Percentiles rank a stretch among this genome's conserved stretches.
phyloP scores from a whole-genome alignment of 2,113 vertebrate species.

The Camelus bactrianus region DNA sequence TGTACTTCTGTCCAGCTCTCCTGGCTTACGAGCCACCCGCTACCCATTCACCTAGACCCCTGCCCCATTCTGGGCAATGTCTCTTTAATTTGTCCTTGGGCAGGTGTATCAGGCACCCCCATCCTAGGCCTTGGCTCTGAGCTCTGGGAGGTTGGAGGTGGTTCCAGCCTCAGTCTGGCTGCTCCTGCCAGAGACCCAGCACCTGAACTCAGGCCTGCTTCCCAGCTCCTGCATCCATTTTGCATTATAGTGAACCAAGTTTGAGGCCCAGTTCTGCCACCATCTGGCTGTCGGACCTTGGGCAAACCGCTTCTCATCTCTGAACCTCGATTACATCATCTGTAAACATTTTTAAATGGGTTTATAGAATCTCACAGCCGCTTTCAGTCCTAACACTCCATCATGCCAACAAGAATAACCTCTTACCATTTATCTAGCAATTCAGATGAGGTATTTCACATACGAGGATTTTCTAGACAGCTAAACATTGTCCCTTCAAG shows the following conservation, averaged over 20 bases:
- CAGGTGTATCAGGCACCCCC: background rate
- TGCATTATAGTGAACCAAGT: background rate
- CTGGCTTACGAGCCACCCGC: background rate
- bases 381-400: background rate
- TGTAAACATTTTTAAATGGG: background rate
- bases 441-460: background rate
- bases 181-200: background rate
- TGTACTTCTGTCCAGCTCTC: background rate
- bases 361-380: background rate
- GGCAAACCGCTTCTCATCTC: background rate
- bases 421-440: background rate
- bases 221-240: background rate
- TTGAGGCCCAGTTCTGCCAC: background rate
- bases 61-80: background rate
- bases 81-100: background rate
- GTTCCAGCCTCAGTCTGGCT: background rate
- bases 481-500: background rate
- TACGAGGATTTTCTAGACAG: background rate
- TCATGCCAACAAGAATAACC: background rate
- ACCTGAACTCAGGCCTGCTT: background rate
- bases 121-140: background rate
- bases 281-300: background rate
- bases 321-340: background rate
- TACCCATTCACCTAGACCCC: background rate
- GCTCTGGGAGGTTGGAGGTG: background rate